phyloP scores from a whole-genome alignment of 2,888 invertebrate genomes.

The Acanthococcus lagerstroemiae region DNA sequence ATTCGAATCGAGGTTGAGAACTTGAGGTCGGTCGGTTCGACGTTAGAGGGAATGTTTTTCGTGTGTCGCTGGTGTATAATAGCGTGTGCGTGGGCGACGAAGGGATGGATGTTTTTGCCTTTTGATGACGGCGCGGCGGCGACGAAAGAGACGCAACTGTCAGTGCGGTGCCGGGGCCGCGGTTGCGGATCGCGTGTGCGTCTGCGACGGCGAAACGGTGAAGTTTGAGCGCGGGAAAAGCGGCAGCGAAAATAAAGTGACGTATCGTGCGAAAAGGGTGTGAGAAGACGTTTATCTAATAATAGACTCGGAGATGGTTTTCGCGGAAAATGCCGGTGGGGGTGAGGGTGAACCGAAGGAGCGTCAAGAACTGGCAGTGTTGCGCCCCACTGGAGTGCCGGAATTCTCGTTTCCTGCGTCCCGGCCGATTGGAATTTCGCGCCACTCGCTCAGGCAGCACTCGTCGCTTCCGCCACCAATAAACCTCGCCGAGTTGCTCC shows the following conservation, averaged over 20 bases:
- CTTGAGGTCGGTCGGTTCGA: too few species aligned
- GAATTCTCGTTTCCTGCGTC: neutral
- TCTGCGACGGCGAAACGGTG: neutral
- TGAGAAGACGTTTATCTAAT: conserved; percentile 28
- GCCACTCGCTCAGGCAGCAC: too few species aligned
- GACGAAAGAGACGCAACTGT: neutral
- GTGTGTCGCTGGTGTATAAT: too few species aligned
- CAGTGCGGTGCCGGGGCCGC: neutral
- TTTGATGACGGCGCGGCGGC: neutral
- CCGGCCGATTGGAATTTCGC: too few species aligned
- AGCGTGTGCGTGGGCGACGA: too few species aligned
- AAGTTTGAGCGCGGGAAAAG: neutral
- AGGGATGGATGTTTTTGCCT: neutral
- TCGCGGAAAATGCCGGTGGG: neutral
- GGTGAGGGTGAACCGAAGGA: too few species aligned
- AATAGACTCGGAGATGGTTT: conserved; percentile 15
- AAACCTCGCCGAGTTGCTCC: too few species aligned
- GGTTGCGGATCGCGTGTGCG: neutral
- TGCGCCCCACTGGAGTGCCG: neutral
- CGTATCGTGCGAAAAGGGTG: conserved; percentile 15
- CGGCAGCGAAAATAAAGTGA: neutral
- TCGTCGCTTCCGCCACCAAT: too few species aligned
- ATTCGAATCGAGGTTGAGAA: too few species aligned
- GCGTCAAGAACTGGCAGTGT: neutral
- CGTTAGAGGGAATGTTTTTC: too few species aligned